Base-by-base conservation (phyloP, 2,113 vertebrate genomes). In the Lepus timidus region DNA sequence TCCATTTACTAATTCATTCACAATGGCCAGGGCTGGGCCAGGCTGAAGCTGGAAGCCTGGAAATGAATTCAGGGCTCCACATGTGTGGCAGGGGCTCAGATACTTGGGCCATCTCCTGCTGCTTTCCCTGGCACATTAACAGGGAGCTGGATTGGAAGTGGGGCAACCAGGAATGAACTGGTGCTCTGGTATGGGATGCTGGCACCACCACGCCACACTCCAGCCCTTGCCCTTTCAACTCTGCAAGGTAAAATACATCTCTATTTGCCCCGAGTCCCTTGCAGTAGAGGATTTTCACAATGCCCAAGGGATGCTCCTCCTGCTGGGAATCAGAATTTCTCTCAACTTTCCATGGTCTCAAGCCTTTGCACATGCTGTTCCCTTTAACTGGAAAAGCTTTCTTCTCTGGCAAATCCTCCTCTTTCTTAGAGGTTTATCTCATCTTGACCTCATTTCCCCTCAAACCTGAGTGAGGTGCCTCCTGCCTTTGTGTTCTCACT, bases 401-500 rank as follows among this genome's bases (percentile, higher is more conserved):
- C 68, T 85, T 68, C 81, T 33, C 25, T 73, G 13, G 67, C 25
- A 70, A 89, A 84, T 49, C 36, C n/a, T 95, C 55, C 76, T 78
- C 17, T 49, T 73, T 25, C 12, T 85, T 23, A 23, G 52, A 51
- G 27, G 52, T 64, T 85, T 4, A 4, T 65, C 73, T 79, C 61
- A 84, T n/a, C 70, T 44, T 61, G 12, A 86, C 20, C 20, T 79
- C 62, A 78, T 61, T 78, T 36, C 29, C 22, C 31, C 20, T 75
- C 39, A 76, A 22, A 67, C 16, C 49, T 81, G 75, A 61, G 23
- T 33, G 27, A 33, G 20, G n/a, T 23, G 19, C 19, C 55, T 58
- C 51, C 67, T 44, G 44, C 27, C 19, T n/a, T 5, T 23, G 29
- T n/a, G 20, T 65, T 52, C 6, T 87, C 52, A 61, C 22, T 11